Conservation (phyloP, 2,797 vertebrate species). For the Rhinichthys osculus region DNA sequence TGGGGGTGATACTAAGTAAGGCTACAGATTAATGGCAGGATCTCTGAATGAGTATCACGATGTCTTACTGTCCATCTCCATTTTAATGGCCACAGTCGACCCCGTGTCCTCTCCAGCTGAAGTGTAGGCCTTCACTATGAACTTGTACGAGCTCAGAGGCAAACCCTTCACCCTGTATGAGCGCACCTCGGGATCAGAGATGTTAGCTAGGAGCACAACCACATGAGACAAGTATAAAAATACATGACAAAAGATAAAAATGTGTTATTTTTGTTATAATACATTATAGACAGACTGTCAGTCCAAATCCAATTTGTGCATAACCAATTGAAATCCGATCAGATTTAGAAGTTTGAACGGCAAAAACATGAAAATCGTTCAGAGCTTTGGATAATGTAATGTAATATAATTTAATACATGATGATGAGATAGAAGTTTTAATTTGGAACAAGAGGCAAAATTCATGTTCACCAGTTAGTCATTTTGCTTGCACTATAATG, state of each 20-base stretch:
- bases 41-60: background rate
- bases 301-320: no score
- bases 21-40: background rate
- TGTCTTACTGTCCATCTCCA: constrained; percentile 72
- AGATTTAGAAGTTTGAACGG: no score
- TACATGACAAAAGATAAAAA: no score
- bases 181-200: constrained; percentile 63
- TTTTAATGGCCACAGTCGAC: constrained; percentile 66
- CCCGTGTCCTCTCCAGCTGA: constrained; percentile 76
- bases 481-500: background rate
- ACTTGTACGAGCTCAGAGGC: constrained; percentile 70
- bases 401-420: background rate
- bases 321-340: no score
- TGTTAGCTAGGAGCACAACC: constrained; percentile 66
- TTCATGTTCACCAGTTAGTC: background rate
- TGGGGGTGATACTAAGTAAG: background rate
- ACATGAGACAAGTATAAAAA: no score
- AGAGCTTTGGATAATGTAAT: no score
- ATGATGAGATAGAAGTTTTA: background rate
- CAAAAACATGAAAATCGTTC: no score
- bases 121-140: constrained; percentile 79
- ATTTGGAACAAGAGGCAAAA: background rate
- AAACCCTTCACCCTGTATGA: constrained; percentile 69
- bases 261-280: no score
- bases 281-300: no score